Evolutionary conservation across 2,113 vertebrate genomes (phyloP).

Genomic region (Atractosteus spatula): DNA sequence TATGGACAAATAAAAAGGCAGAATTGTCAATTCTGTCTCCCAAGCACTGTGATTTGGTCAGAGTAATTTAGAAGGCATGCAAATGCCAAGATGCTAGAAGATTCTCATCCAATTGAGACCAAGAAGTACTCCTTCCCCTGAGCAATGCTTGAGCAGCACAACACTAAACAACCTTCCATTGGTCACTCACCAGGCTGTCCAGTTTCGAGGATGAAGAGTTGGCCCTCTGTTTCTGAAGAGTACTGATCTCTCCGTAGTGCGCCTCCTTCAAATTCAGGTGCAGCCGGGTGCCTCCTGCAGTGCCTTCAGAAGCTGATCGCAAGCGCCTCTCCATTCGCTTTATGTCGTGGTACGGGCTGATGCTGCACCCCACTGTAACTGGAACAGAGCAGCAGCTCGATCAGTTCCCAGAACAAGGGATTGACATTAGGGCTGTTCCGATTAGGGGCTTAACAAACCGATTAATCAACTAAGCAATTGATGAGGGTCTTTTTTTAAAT

Average conservation of each 20-base stretch:
- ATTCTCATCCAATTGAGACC: neutral
- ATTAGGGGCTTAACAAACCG: no score
- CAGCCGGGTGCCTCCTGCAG: conserved; percentile 79
- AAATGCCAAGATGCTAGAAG: no score
- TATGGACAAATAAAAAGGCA: no score
- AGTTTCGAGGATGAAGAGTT: conserved; percentile 92
- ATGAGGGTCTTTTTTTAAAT: no score
- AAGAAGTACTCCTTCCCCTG: neutral
- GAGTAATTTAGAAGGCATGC: no score
- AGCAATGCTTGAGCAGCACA: neutral
- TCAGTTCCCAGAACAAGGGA: no score
- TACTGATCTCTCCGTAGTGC: conserved; percentile 65
- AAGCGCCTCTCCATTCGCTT: conserved; percentile 83
- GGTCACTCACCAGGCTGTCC: conserved; percentile 88
- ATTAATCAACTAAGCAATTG: no score
- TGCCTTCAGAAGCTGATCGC: conserved; percentile 92
- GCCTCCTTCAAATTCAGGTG: conserved; percentile 81
- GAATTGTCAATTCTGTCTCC: no score
- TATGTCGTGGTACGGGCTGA: conserved; percentile 83
- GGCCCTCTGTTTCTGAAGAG: conserved; percentile 80
- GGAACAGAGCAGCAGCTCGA: neutral
- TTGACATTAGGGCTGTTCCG: no score
- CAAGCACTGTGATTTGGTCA: no score
- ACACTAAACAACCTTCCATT: neutral
- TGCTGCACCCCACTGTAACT: conserved; percentile 67